Base-by-base conservation (phyloP, 2,797 vertebrate species). In the Molossus molossus region DNA sequence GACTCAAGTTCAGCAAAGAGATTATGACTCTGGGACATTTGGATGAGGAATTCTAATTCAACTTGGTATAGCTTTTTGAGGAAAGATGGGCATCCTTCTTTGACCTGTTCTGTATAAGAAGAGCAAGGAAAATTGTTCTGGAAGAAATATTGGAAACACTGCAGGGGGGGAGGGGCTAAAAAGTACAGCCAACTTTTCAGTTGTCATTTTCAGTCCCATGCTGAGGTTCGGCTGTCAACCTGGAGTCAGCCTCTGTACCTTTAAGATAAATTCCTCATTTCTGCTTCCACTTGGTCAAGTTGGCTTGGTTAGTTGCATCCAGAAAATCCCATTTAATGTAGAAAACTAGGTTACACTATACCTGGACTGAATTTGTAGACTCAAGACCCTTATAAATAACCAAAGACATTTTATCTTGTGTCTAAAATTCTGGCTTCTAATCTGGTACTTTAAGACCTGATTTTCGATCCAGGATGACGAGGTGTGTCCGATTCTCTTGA, bases 241-340 rank as follows among this genome's bases (percentile, higher is more conserved):
- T 76, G 2, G 17, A 50, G 20, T 21, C 45, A 40, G 17, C 11
- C 64, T 64, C 12, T 67, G 9, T n/a, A 33, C 15, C 25, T 15
- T 65, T 73, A 50, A 83, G 80, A 81, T 91, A 48, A 83, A 58
- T 73, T 58, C 9, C 11, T 60, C 27, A 79, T 75, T 93, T 90
- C 40, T 48, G 1, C 3, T 62, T 50, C 20, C 14, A 18, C 4
- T 3, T 70, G 6, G 3, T 60, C n/a, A 80, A 15, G 23, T 62
- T 62, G 18, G 4, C 12, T 73, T 40, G 12, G 14, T 58, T 65
- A 29, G 15, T 76, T 58, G 13, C 4, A 72, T 72, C 21, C 21
- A 86, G 37, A 53, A 4, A 58, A 65, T 72, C 17, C 14, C 1
- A 37, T 70, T 65, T 88, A 81, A 55, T 1, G 7, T 20, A 62